Conservation (phyloP, 1,140 invertebrate genomes). For the Tribolium castaneum region DNA sequence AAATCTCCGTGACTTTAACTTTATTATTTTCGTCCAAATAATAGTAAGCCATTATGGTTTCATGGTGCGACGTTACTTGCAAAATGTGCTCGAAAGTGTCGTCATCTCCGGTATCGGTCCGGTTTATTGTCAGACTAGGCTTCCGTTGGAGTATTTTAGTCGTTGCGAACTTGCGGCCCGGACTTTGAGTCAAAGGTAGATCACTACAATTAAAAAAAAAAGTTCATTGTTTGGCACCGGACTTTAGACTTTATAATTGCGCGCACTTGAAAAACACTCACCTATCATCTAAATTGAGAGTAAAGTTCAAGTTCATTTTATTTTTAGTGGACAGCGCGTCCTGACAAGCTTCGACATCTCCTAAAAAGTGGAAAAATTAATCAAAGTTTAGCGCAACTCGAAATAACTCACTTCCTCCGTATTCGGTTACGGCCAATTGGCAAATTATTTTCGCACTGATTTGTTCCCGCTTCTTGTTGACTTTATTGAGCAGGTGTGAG, state of each 20-base stretch:
- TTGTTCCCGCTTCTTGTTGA: conserved; percentile 67
- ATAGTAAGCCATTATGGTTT: conserved; percentile 90
- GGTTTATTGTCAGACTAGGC: conserved; percentile 66
- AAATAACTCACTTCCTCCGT: conserved; percentile 66
- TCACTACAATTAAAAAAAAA: conserved; percentile 59
- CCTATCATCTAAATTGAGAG: conserved; percentile 71
- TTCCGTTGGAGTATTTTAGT: conserved; percentile 58
- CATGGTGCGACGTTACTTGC: conserved; percentile 84
- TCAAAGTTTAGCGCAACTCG: conserved; percentile 26
- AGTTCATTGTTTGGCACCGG: not conserved
- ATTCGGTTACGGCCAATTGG: conserved; percentile 77
- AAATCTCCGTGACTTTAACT: conserved; percentile 89
- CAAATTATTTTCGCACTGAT: conserved; percentile 73
- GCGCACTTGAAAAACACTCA: conserved; percentile 52
- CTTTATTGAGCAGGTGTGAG: conserved; percentile 65
- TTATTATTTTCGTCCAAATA: conserved; percentile 89
- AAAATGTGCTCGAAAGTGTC: conserved; percentile 90
- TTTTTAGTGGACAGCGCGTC: conserved; percentile 63
- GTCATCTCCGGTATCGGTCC: conserved; percentile 67
- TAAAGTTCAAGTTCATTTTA: conserved; percentile 76
- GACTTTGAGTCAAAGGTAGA: conserved; percentile 60
- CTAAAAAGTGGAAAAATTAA: conserved; percentile 52
- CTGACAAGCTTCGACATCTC: conserved; percentile 63
- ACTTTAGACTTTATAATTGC: conserved; percentile 20
- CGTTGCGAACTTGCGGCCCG: conserved; percentile 53